Percentiles rank a stretch among this genome's conserved stretches.
These are phyloP conservation scores for Drosophila picticornis DNA, from an alignment of 2,888 invertebrate genomes.

Conservation along the genomic window DNA sequence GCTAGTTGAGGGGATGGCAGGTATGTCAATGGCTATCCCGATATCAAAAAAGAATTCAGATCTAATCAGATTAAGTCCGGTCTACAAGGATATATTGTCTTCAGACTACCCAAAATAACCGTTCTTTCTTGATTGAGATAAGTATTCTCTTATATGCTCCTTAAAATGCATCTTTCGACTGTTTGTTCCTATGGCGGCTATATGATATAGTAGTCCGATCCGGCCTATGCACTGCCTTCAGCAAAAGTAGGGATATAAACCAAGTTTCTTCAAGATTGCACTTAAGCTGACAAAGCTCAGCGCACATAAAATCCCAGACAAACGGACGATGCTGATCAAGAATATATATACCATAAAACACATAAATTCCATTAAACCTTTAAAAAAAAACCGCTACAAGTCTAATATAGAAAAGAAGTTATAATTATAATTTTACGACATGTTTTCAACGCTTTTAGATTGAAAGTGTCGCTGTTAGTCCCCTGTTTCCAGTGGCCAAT, in stretches of 20 bases:
- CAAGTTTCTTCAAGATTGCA: background rate
- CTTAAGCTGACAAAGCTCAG: background rate
- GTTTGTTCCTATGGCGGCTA: background rate
- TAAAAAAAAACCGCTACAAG: background rate
- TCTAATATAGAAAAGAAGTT: background rate
- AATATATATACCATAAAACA: background rate
- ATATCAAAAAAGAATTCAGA: too few relatives aligned
- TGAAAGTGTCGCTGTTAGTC: background rate
- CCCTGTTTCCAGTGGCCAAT: fast-evolving
- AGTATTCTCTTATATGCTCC: background rate
- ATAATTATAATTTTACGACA: background rate
- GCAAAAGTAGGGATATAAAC: background rate
- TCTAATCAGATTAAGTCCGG: background rate
- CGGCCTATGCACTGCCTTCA: background rate
- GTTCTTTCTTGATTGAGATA: background rate
- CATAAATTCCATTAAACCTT: background rate
- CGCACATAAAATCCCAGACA: background rate
- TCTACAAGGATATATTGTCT: fast-evolving
- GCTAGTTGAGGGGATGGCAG: background rate
- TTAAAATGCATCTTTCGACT: background rate
- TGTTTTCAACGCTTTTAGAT: background rate
- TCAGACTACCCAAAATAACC: background rate
- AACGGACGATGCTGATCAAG: background rate
- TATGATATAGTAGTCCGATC: background rate
- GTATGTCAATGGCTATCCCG: background rate